Conservation (phyloP, 2,113 vertebrate genomes). For the Eira barbara region DNA sequence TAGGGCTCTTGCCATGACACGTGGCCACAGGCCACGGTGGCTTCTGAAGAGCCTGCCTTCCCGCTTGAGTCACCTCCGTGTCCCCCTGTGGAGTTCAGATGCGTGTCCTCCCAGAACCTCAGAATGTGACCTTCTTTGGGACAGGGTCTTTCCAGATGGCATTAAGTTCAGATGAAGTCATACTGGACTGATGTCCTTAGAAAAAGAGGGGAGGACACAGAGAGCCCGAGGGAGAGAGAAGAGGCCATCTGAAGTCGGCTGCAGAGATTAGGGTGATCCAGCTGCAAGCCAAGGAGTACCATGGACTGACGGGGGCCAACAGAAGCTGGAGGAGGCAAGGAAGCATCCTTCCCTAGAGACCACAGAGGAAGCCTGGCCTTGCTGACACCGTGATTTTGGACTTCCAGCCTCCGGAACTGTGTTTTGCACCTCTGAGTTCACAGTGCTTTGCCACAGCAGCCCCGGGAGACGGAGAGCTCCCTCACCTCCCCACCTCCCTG, state of each 20-base stretch:
- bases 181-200: not conserved
- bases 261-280: not conserved
- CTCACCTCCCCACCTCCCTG: not conserved
- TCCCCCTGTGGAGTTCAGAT: not conserved
- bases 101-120: not conserved
- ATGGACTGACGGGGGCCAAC: no score
- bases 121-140: not conserved
- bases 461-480: not conserved
- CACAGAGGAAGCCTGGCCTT: not conserved
- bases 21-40: not conserved
- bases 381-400: not conserved
- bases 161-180: not conserved
- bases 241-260: not conserved
- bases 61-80: not conserved
- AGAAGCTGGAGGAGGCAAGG: not conserved
- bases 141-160: not conserved
- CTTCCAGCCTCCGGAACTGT: not conserved
- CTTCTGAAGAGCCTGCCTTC: not conserved
- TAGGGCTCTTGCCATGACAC: not conserved
- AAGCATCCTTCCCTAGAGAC: not conserved
- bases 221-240: not conserved
- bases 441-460: not conserved
- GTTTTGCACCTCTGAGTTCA: not conserved
- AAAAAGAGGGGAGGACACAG: not conserved
- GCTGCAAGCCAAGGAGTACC: not conserved